Conservation (phyloP, 2,797 vertebrate genomes). For the Phataginus tetradactyla region DNA sequence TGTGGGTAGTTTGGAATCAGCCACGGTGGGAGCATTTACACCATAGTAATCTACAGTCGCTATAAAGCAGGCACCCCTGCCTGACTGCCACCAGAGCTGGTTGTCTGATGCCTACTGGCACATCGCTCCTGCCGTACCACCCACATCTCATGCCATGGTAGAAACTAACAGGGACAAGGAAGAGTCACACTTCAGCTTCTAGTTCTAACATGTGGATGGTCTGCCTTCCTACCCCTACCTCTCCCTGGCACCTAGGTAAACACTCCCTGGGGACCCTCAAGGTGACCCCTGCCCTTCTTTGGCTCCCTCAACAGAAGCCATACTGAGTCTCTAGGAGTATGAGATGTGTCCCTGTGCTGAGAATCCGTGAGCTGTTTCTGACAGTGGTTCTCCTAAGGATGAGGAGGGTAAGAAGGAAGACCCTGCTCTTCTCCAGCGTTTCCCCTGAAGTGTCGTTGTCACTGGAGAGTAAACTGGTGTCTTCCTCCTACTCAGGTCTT, state of each 20-base stretch:
- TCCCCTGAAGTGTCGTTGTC: background rate
- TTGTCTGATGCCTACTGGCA: background rate
- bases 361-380: background rate
- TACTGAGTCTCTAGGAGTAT: background rate
- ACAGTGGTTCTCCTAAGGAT: background rate
- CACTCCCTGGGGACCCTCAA: background rate
- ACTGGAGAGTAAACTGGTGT: background rate
- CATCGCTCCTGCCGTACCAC: too few relatives aligned
- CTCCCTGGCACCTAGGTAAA: background rate
- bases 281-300: background rate
- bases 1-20: background rate
- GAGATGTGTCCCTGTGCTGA: background rate
- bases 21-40: background rate
- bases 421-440: background rate
- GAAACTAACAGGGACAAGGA: background rate
- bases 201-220: background rate
- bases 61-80: background rate
- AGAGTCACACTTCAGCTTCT: background rate
- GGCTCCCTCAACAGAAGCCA: background rate
- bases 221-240: background rate
- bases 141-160: background rate
- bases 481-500: slow-evolving; percentile 14
- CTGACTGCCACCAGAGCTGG: background rate
- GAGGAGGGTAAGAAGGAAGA: background rate
- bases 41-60: background rate